phyloP scores from a whole-genome alignment of 2,113 vertebrate species.

The Tautogolabrus adspersus region DNA sequence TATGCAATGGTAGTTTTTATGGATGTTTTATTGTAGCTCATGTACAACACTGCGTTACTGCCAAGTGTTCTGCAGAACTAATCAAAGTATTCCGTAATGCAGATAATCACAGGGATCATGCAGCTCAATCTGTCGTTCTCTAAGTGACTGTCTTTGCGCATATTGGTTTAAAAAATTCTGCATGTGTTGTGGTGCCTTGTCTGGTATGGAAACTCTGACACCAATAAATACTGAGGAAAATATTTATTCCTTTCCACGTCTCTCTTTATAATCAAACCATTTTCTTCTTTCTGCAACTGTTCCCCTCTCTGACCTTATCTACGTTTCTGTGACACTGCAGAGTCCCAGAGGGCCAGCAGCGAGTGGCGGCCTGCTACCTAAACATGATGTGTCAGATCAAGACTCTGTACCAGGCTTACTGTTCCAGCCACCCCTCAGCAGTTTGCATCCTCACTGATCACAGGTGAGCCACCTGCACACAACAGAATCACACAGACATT shows the following conservation, averaged over 20 bases:
- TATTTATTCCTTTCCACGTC: not conserved
- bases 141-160: not conserved
- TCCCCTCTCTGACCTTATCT: not conserved
- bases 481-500: not conserved
- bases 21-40: not conserved
- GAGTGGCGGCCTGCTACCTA: slow-evolving; percentile 91
- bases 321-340: slow-evolving; percentile 70
- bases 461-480: slow-evolving; percentile 84
- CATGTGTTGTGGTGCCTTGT: not conserved
- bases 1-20: not conserved
- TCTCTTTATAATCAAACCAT: not conserved
- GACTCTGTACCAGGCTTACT: slow-evolving; percentile 92
- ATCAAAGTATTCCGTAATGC: not conserved
- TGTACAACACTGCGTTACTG: not conserved
- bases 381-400: slow-evolving; percentile 93
- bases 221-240: not conserved
- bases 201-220: not conserved
- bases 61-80: not conserved
- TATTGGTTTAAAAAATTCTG: not conserved
- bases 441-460: slow-evolving; percentile 95
- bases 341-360: slow-evolving; percentile 92
- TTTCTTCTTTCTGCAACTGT: not conserved
- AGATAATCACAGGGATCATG: not conserved
- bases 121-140: not conserved
- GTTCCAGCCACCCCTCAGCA: slow-evolving; percentile 93